phyloP scores from a whole-genome alignment of 1,140 invertebrate genomes.

The Colletes gigas region DNA sequence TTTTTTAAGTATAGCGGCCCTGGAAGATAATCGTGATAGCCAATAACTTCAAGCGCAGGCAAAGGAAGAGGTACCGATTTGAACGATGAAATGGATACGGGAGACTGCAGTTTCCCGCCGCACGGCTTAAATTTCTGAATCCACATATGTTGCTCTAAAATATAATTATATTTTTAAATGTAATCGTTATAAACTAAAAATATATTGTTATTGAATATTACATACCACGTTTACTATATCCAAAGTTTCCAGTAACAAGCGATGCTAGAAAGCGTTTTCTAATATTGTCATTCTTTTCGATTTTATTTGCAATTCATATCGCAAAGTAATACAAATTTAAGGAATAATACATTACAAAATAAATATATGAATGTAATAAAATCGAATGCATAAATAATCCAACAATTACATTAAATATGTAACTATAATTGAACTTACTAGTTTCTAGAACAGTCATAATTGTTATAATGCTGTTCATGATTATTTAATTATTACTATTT shows the following conservation, averaged over 20 bases:
- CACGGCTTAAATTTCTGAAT: conserved; percentile 82
- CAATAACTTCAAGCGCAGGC: conserved; percentile 86
- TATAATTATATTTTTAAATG: not conserved
- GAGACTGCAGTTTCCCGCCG: conserved; percentile 85
- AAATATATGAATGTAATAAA: not conserved
- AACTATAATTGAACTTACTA: conserved; percentile 17
- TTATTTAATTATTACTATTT: not conserved
- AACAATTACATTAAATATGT: not conserved
- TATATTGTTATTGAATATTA: not conserved
- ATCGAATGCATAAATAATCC: not conserved
- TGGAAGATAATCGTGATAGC: conserved; percentile 85
- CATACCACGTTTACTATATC: conserved; percentile 57
- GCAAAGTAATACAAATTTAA: not conserved
- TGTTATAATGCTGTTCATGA: not conserved
- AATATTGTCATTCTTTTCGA: conserved; percentile 10
- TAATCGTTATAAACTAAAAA: not conserved
- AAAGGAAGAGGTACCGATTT: conserved; percentile 84
- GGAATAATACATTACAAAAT: not conserved
- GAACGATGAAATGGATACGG: conserved; percentile 83
- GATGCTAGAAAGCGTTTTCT: conserved; percentile 13
- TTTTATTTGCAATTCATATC: not conserved
- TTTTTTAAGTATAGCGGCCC: conserved; percentile 79
- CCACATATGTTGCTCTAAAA: conserved; percentile 84
- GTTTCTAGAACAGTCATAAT: not conserved
- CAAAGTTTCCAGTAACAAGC: conserved; percentile 36